Evolutionary conservation across 2,888 invertebrate species (phyloP).

Genomic region (Sceliomorpha sp.): DNA sequence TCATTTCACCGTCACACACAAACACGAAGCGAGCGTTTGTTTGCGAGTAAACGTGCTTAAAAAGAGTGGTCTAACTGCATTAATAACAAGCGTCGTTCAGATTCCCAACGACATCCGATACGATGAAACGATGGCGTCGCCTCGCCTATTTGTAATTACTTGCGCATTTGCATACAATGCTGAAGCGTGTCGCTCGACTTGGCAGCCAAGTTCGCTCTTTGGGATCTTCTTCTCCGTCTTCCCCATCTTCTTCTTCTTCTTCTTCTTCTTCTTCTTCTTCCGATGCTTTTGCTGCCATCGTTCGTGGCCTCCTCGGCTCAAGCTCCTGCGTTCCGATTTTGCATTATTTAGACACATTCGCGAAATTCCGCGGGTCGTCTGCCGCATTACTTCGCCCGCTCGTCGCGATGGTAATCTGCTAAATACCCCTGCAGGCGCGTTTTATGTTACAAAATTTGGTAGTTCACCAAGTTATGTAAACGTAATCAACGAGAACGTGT

Average conservation of each 20-base stretch:
- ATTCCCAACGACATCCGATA: slow-evolving; percentile 15
- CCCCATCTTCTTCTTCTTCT: slow-evolving; percentile 13
- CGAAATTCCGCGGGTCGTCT: slow-evolving; percentile 38
- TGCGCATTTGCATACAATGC: slow-evolving; percentile 69
- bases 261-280: slow-evolving; percentile 10
- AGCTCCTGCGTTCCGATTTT: slow-evolving; percentile 16
- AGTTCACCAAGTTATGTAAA: too few relatives aligned
- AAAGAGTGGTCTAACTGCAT: slow-evolving; percentile 3
- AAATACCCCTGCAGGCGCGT: slow-evolving; percentile 15
- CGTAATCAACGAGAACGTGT: too few relatives aligned
- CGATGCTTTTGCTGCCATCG: neutral
- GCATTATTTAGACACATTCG: slow-evolving; percentile 53
- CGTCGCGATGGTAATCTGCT: slow-evolving; percentile 22
- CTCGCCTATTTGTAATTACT: slow-evolving; percentile 69
- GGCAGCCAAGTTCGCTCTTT: slow-evolving; percentile 53
- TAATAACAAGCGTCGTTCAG: slow-evolving; percentile 16
- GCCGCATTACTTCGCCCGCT: slow-evolving; percentile 39
- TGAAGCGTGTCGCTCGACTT: slow-evolving; percentile 65
- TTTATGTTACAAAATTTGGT: too few relatives aligned
- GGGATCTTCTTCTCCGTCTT: slow-evolving; percentile 12
- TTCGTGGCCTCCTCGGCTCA: slow-evolving; percentile 17
- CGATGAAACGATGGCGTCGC: slow-evolving; percentile 35
- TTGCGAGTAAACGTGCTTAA: neutral
- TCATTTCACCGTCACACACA: too few relatives aligned
- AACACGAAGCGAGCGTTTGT: too few relatives aligned